Evolutionary conservation across 2,113 vertebrate species (phyloP).

Genomic region (Illadopsis cleaveri): DNA sequence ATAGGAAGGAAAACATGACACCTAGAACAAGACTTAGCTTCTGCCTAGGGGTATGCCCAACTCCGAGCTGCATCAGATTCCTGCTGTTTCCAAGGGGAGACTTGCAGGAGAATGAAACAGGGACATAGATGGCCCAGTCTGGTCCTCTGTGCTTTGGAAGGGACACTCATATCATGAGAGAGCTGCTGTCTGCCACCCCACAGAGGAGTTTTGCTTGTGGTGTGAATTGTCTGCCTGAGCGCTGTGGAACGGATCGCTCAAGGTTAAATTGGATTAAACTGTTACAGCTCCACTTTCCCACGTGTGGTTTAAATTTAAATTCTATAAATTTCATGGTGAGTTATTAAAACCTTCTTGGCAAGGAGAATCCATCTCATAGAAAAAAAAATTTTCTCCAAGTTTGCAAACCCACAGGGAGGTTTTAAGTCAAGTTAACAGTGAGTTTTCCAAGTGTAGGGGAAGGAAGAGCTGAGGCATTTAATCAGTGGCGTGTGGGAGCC

Average conservation of each 20-base stretch:
- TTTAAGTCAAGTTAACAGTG: background rate
- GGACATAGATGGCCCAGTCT: background rate
- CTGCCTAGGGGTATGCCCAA: background rate
- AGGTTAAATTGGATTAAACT: slow-evolving; percentile 57
- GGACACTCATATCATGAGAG: background rate
- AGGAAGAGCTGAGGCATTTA: background rate
- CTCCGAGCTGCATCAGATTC: background rate
- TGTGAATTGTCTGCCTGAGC: background rate
- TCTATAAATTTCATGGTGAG: slow-evolving; percentile 55
- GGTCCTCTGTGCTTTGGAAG: background rate
- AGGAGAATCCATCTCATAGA: background rate
- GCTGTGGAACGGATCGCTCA: background rate
- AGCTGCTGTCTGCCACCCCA: background rate
- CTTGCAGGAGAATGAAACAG: background rate
- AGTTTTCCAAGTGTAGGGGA: background rate
- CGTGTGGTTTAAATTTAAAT: slow-evolving; percentile 56
- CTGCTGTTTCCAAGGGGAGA: background rate
- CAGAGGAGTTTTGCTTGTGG: background rate
- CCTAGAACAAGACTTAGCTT: background rate
- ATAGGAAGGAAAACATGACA: background rate
- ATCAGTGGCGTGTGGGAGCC: rapidly evolving
- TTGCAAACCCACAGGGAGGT: background rate
- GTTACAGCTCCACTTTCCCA: slow-evolving; percentile 59
- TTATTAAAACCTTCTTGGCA: slow-evolving; percentile 65
- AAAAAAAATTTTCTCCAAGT: slow-evolving; percentile 16